Evolutionary conservation across 2,113 vertebrate species (phyloP).

Genomic region (Coregonus clupeaformis): DNA sequence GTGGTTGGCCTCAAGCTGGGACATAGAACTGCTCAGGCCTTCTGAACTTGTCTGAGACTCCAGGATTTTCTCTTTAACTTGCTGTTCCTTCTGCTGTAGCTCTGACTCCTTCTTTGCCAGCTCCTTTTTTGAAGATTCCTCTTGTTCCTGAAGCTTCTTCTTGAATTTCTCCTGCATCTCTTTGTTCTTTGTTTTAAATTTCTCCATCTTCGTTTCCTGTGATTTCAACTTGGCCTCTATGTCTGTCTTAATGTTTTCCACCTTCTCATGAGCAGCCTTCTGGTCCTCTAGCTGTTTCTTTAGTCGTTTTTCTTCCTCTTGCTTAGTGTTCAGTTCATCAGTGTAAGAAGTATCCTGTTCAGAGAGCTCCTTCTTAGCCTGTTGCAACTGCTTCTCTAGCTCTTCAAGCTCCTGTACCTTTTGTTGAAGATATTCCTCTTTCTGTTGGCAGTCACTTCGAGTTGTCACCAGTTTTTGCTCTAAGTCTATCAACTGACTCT

Average conservation of each 20-base stretch:
- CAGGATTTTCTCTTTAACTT: constrained; percentile 84
- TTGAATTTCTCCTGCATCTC: constrained; percentile 87
- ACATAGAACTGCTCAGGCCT: constrained; percentile 78
- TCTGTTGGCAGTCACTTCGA: constrained; percentile 70
- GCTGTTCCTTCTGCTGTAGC: constrained; percentile 83
- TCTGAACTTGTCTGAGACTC: constrained; percentile 84
- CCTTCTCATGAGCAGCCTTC: constrained; percentile 73
- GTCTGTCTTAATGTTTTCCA: constrained; percentile 72
- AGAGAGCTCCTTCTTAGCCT: constrained; percentile 64
- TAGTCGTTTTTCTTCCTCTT: constrained; percentile 64
- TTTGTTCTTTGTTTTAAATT: constrained; percentile 84
- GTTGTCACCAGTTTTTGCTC: constrained; percentile 70
- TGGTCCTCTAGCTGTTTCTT: constrained; percentile 78
- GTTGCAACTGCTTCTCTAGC: constrained; percentile 65
- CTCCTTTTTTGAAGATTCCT: constrained; percentile 84
- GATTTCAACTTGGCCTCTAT: constrained; percentile 83
- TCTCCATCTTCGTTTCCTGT: constrained; percentile 86
- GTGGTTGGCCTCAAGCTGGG: constrained; percentile 85
- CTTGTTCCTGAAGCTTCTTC: constrained; percentile 85
- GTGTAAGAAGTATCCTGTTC: constrained; percentile 77
- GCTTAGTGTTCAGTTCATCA: constrained; percentile 66
- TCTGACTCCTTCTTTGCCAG: constrained; percentile 84
- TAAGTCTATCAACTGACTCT: constrained; percentile 69
- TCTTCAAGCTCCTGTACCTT: constrained; percentile 51
- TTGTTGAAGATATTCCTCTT: constrained; percentile 66